Evolutionary conservation across 2,888 invertebrate genomes (phyloP), one percentile per base, ranked within the genome.

Genomic region (Epiblema foenella): DNA sequence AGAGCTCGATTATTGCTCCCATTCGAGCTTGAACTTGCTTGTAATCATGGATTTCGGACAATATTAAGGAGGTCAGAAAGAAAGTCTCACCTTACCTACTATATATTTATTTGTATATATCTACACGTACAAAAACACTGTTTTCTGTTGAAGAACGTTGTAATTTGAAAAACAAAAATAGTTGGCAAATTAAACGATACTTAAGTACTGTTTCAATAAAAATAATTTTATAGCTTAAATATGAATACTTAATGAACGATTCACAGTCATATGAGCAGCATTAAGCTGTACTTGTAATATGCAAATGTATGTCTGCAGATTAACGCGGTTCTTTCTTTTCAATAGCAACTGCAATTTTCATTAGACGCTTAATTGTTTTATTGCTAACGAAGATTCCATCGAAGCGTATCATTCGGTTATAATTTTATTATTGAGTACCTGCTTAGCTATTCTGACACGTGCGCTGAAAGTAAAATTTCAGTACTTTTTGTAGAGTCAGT

Each of bases 1-100:
- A 74, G 72, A 70, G 74, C 33, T 68, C 68, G 52, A 73, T 73
- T 76, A 74, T 73, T 77, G 57, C 62, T 71, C 56, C 70, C 66
- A 56, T 67, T 71, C 58, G 17, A 42, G 42, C 54, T 52, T 51
- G 49, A 11, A 56, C 15, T 12, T 33, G 5, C 52, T 64, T 20
- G 33, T 39, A n/a, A 54, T 52, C 24, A 46, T 60, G 20, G 1
- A 60, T 24, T 46, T 29, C 24, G 12, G 46, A 17, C 15, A 60
- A 49, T 46, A 29, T 60, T 49, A 10, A 29, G 60, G 54, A 54
- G 46, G 46, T 7, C n/a, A 46, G 1, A 0, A 46, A n/a, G 46
- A 7, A 8, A 46, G 15, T 5, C 12, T 42, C 15, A 5, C 15
- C 42, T 15, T 42, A 42, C 5, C 5, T 12, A n/a, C n/a, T n/a